Base-by-base conservation (phyloP, 1,140 invertebrate species). In the Drosophila erecta region DNA sequence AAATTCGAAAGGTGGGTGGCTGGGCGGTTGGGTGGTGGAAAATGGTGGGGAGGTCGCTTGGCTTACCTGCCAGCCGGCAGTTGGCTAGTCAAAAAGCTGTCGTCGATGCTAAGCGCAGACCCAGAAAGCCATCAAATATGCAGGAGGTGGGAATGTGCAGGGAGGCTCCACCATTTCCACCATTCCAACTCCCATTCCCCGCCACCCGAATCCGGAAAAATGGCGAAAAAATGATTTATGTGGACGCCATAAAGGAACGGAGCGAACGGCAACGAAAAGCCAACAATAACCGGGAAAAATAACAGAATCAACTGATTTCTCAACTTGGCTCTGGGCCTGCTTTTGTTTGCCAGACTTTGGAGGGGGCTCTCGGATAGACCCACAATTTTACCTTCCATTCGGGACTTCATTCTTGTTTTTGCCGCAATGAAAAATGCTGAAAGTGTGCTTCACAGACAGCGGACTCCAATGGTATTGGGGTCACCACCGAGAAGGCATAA, bases 61-160 rank as follows among this genome's bases (percentile, higher is more conserved):
- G 83, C 79, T 76, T 87, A 89, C 79, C 83, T 89, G 83, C 66
- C 66, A 84, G 71, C 60, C 74, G 60, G 66, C 81, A 76, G 74
- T 85, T 66, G 83, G 79, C 83, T 89, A 87, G 83, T 87, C 83
- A 87, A 87, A 87, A 87, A 83, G 83, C 83, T 87, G 83, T 89
- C 83, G 83, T 87, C 83, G 76, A 76, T 89, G 79, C 84, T 87
- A 83, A 87, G 83, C 79, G 75, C 79, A 85, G 81, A 62, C 15
- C 64, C 44, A 75, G 38, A 43, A 76, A 67, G 75, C 79, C 79
- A 87, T 89, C 64, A 87, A 87, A 87, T 89, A 87, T 87, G 79
- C 83, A 86, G 66, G 70, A 86, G 71, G 27, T 8, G 37, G 55
- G 38, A 57, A 46, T 46, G 81, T 76, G 44, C 55, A 27, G 44